A percentile compares a stretch with the other conserved stretches of the same genome.
Evolutionary conservation across 2,113 vertebrate genomes (phyloP).

Genomic region (Ctenomys sociabilis): DNA sequence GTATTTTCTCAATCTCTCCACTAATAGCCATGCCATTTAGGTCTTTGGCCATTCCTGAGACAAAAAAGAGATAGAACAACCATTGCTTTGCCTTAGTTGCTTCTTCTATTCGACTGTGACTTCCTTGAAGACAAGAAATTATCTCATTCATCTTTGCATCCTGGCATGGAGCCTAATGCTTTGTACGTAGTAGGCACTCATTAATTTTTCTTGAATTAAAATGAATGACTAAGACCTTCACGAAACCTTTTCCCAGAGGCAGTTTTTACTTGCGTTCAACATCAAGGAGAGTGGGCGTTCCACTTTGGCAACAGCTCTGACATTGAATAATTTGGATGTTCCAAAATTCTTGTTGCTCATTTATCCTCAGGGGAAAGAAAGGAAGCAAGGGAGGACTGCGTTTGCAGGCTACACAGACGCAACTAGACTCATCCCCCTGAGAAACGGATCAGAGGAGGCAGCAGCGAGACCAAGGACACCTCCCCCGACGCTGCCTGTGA

Average conservation of each 20-base stretch:
- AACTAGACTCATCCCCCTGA: constrained; percentile 65
- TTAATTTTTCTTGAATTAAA: constrained; percentile 77
- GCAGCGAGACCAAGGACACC: constrained; percentile 71
- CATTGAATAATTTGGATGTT: constrained; percentile 77
- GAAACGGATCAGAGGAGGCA: constrained; percentile 47
- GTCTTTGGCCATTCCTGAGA: constrained; percentile 25
- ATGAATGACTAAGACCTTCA: constrained; percentile 73
- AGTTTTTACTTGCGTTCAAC: constrained; percentile 68
- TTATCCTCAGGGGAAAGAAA: constrained; percentile 53
- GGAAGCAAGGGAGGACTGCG: not conserved
- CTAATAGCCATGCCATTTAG: constrained; percentile 46
- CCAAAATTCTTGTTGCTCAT: constrained; percentile 73
- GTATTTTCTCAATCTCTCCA: constrained; percentile 54
- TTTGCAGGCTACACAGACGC: constrained; percentile 45
- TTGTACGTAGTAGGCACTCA: constrained; percentile 71
- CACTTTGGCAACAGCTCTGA: constrained; percentile 69
- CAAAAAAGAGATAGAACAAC: constrained; percentile 42
- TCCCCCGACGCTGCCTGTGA: constrained; percentile 49
- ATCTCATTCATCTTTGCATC: constrained; percentile 74
- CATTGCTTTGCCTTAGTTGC: constrained; percentile 53
- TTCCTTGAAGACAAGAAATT: constrained; percentile 76
- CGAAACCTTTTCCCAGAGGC: constrained; percentile 61
- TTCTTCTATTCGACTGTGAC: constrained; percentile 63
- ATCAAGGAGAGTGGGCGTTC: constrained; percentile 57
- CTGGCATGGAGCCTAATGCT: constrained; percentile 38